Conservation (phyloP, 2,888 invertebrate species). For the Phoronis australis region DNA sequence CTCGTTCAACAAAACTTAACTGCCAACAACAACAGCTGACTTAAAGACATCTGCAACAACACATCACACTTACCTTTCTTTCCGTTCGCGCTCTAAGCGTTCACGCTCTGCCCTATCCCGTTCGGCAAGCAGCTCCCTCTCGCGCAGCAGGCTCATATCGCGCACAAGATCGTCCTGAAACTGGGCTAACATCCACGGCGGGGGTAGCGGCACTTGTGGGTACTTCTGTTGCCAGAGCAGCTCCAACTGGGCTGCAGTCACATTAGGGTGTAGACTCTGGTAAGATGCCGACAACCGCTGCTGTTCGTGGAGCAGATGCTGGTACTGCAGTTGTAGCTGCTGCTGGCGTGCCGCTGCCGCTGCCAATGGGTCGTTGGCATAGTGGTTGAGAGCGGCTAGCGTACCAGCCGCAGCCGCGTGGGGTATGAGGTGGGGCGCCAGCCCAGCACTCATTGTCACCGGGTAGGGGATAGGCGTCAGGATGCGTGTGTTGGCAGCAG, state of each 20-base stretch:
- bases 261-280: slow-evolving; percentile 7
- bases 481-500: slow-evolving; percentile 28
- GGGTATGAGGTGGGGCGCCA: slow-evolving; percentile 9
- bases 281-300: neutral
- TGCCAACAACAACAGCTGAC: too few species aligned
- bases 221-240: slow-evolving; percentile 49
- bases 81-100: slow-evolving; percentile 57
- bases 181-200: slow-evolving; percentile 40
- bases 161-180: slow-evolving; percentile 40
- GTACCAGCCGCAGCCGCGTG: slow-evolving; percentile 15
- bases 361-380: neutral
- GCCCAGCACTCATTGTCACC: neutral
- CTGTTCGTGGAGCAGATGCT: slow-evolving; percentile 1
- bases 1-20: too few species aligned
- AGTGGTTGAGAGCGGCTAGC: slow-evolving; percentile 1
- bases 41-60: too few species aligned
- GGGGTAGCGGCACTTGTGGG: slow-evolving; percentile 37
- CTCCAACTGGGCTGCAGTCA: slow-evolving; percentile 36
- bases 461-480: slow-evolving; percentile 1
- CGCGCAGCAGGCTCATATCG: slow-evolving; percentile 19
- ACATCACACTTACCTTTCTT: too few species aligned
- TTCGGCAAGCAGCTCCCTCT: slow-evolving; percentile 30
- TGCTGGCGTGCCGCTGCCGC: slow-evolving; percentile 3
- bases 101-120: slow-evolving; percentile 27
- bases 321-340: slow-evolving; percentile 4